A percentile compares a stretch with the other conserved stretches of the same genome.
Evolutionary conservation across 2,113 vertebrate species (phyloP).

Genomic region (Rhegmatorhina hoffmannsi): DNA sequence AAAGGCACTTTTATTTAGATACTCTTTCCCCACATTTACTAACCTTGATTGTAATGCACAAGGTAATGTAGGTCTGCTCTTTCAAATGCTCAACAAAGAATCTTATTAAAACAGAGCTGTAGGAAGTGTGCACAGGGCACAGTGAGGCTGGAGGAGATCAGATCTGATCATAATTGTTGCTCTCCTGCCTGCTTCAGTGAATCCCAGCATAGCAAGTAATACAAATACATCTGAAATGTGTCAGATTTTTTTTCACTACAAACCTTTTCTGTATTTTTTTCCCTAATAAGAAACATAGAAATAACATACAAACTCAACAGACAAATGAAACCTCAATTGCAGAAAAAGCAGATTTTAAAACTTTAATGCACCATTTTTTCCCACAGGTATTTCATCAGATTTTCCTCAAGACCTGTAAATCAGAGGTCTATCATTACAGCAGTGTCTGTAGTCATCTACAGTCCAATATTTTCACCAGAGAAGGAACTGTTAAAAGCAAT

Average conservation of each 20-base stretch:
- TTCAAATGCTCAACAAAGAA: neutral
- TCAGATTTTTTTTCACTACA: neutral
- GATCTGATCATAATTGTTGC: neutral
- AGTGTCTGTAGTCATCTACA: neutral
- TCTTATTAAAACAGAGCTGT: neutral
- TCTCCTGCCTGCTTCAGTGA: neutral
- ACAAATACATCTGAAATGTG: neutral
- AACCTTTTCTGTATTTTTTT: neutral
- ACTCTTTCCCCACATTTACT: neutral
- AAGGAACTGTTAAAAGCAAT: neutral
- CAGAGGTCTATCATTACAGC: neutral
- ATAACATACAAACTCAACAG: neutral
- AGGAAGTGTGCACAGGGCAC: neutral
- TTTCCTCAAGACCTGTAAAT: neutral
- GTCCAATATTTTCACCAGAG: neutral
- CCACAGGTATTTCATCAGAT: neutral
- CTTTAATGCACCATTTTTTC: neutral
- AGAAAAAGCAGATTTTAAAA: neutral
- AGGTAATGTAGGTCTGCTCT: neutral
- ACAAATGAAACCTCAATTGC: neutral
- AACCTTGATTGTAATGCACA: neutral
- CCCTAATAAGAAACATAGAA: neutral
- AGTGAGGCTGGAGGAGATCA: neutral
- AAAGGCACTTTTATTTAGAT: neutral
- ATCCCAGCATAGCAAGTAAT: neutral